Conservation (phyloP, 2,888 invertebrate species). For the Petrophora chlorosata region DNA sequence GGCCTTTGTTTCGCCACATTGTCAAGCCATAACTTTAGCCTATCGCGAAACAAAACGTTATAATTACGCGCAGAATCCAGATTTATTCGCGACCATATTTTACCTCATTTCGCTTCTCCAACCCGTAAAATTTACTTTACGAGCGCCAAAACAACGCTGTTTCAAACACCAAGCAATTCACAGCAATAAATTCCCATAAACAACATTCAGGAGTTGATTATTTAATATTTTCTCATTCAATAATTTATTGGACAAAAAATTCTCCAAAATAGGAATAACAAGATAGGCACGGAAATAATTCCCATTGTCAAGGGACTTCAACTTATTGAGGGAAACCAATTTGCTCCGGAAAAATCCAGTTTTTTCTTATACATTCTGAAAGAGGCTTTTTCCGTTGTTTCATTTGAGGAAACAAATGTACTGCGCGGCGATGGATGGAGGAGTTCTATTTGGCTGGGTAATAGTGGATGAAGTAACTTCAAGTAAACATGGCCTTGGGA, state of each 20-base stretch:
- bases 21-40: not conserved
- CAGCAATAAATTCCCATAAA: slow-evolving; percentile 33
- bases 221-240: slow-evolving; percentile 46
- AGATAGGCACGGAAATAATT: slow-evolving; percentile 70
- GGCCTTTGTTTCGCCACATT: not conserved
- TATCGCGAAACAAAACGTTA: slow-evolving; percentile 11
- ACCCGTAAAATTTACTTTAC: slow-evolving; percentile 23
- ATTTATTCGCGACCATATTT: slow-evolving; percentile 26
- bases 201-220: slow-evolving; percentile 46
- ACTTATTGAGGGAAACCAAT: slow-evolving; percentile 72
- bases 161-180: slow-evolving; percentile 12
- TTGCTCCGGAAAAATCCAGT: slow-evolving; percentile 56
- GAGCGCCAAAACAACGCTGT: slow-evolving; percentile 16
- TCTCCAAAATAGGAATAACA: slow-evolving; percentile 70
- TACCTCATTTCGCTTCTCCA: slow-evolving; percentile 16
- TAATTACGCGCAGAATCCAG: slow-evolving; percentile 19
- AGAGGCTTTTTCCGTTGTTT: slow-evolving; percentile 26
- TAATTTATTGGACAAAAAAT: slow-evolving; percentile 44
- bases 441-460: slow-evolving; percentile 27
- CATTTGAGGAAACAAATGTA: slow-evolving; percentile 34
- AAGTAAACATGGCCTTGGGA: too few relatives aligned
- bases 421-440: slow-evolving; percentile 14
- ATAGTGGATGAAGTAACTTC: slow-evolving; percentile 4
- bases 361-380: slow-evolving; percentile 44
- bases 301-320: slow-evolving; percentile 69